Conservation (phyloP, 1,140 invertebrate genomes). For the Propsilocerus akamusi region DNA sequence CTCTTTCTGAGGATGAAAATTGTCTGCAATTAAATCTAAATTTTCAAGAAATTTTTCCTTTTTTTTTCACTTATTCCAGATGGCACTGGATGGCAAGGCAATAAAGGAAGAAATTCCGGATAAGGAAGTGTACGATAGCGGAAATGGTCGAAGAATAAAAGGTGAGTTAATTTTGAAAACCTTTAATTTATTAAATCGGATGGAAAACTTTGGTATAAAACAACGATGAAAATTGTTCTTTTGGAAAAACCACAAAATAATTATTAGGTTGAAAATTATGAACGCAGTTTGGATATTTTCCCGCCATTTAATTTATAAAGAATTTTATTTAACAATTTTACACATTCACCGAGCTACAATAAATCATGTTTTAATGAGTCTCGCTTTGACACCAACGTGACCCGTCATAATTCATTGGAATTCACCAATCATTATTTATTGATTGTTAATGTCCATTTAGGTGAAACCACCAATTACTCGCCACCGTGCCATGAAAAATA, state of each 20-base stretch:
- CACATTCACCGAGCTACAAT: no score
- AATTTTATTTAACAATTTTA: no score
- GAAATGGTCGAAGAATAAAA: conserved; percentile 11
- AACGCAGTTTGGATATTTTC: no score
- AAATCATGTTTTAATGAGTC: no score
- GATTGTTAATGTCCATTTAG: no score
- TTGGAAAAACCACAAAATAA: neutral
- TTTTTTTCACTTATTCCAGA: neutral
- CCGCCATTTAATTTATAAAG: no score
- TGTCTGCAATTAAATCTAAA: neutral
- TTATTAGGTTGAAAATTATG: neutral
- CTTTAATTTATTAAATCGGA: neutral
- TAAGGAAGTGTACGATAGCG: conserved; percentile 21
- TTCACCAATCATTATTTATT: no score
- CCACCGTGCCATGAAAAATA: no score
- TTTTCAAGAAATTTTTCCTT: neutral
- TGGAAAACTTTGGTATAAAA: neutral
- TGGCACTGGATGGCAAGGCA: conserved; percentile 18
- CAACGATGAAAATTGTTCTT: neutral
- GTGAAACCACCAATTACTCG: no score
- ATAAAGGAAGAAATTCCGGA: conserved; percentile 25
- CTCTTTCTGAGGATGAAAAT: neutral
- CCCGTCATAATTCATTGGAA: no score
- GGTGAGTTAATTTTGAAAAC: conserved; percentile 5
- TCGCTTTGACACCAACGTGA: no score